Evolutionary conservation across 2,113 vertebrate species (phyloP).

Genomic region (Platysternon megacephalum): DNA sequence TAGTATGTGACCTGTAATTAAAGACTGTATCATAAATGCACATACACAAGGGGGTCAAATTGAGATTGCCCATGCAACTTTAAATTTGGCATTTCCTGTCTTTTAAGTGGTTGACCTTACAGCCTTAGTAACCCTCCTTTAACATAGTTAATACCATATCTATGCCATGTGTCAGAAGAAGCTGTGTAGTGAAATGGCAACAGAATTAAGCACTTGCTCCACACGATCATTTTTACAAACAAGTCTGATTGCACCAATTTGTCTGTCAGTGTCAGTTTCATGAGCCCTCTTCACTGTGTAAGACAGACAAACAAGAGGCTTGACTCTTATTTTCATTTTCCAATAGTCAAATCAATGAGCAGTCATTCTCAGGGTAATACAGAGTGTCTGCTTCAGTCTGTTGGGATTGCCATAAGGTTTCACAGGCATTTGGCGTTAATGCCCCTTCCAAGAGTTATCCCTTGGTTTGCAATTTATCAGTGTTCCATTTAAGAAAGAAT

Average conservation of each 20-base stretch:
- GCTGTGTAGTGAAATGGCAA: fast-evolving
- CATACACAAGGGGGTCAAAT: neutral
- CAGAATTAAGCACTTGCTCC: neutral
- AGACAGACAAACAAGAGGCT: neutral
- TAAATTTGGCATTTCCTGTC: neutral
- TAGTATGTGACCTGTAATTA: neutral
- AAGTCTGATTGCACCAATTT: neutral
- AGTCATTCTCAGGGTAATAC: no score
- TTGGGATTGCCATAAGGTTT: neutral
- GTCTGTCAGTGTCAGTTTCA: neutral
- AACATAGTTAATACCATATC: fast-evolving
- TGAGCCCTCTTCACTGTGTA: neutral
- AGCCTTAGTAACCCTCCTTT: neutral
- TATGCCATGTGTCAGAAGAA: neutral
- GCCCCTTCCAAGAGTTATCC: neutral
- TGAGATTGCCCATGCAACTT: neutral
- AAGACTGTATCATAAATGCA: neutral
- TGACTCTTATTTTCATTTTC: no score
- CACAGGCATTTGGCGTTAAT: neutral
- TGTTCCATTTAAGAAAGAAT: neutral
- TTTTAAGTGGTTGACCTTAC: neutral
- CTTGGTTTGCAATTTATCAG: neutral
- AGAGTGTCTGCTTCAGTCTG: neutral
- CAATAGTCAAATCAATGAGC: no score
- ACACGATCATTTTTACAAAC: neutral